Conservation (phyloP, 2,113 vertebrate genomes). For the Xenotilapia flavipinnis region DNA sequence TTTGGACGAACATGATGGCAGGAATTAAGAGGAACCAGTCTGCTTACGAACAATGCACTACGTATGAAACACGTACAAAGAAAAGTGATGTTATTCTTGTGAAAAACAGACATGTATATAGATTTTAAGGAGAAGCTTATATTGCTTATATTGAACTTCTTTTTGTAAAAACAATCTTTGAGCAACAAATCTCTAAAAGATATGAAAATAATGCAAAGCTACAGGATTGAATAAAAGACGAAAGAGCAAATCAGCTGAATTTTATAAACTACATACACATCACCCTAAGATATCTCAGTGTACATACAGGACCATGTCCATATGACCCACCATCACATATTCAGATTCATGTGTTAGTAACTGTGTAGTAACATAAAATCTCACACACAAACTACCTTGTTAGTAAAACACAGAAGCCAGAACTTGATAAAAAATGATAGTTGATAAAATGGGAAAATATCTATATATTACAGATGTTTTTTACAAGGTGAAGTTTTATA, state of each 20-base stretch:
- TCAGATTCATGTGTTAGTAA: not conserved
- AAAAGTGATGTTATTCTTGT: not conserved
- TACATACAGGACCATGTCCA: not conserved
- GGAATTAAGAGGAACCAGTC: not conserved
- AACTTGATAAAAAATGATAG: not conserved
- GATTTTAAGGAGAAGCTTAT: not conserved
- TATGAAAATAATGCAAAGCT: not conserved
- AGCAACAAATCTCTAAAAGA: not conserved
- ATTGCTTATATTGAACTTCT: not conserved
- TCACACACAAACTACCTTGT: not conserved
- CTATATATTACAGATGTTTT: not conserved
- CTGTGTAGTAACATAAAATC: not conserved
- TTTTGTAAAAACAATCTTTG: not conserved
- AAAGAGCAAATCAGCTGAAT: not conserved
- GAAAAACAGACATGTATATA: not conserved
- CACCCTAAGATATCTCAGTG: not conserved
- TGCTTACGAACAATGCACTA: not conserved
- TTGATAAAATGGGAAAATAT: constrained; percentile 15
- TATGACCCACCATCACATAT: not conserved
- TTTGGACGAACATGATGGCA: constrained; percentile 47
- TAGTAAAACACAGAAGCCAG: not conserved
- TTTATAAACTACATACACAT: not conserved
- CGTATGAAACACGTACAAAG: not conserved
- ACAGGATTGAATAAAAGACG: not conserved
- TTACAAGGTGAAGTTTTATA: constrained; percentile 7